Conservation (phyloP, 2,797 vertebrate genomes). For the Karalla daura region DNA sequence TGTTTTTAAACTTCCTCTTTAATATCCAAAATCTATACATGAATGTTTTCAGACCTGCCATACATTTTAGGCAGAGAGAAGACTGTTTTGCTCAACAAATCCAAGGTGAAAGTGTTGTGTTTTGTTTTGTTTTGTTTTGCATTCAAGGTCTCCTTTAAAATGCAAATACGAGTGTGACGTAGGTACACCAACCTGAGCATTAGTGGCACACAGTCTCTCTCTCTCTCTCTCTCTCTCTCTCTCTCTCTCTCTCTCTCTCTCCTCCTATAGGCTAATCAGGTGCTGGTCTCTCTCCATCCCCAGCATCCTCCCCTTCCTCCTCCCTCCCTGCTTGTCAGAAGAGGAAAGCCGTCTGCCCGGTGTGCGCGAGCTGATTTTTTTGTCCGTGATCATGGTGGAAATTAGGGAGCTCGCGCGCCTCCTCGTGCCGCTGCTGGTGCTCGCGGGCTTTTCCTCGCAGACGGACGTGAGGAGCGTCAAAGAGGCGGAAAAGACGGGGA, state of each 20-base stretch:
- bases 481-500: conserved; percentile 90
- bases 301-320: conserved; percentile 69
- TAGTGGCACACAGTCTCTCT: background rate
- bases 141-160: conserved; percentile 4
- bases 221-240: conserved; percentile 8
- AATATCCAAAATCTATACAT: no score
- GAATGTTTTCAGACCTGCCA: no score
- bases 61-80: no score
- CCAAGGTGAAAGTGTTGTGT: no score
- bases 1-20: no score
- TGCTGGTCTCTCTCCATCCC: conserved; percentile 63
- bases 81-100: no score
- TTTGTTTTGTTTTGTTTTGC: no score
- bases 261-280: conserved; percentile 73
- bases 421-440: conserved; percentile 81
- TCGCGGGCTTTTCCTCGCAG: conserved; percentile 80
- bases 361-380: conserved; percentile 35
- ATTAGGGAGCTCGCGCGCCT: conserved; percentile 82
- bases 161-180: conserved; percentile 6
- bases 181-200: conserved; percentile 5
- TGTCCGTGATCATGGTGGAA: conserved; percentile 68
- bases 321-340: no score
- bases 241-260: conserved; percentile 7
- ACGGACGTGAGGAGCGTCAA: conserved; percentile 84
- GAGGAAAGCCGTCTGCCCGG: conserved; percentile 55